Evolutionary conservation across 2,797 vertebrate genomes (phyloP).

Genomic region (Schizopygopsis malacanthus): DNA sequence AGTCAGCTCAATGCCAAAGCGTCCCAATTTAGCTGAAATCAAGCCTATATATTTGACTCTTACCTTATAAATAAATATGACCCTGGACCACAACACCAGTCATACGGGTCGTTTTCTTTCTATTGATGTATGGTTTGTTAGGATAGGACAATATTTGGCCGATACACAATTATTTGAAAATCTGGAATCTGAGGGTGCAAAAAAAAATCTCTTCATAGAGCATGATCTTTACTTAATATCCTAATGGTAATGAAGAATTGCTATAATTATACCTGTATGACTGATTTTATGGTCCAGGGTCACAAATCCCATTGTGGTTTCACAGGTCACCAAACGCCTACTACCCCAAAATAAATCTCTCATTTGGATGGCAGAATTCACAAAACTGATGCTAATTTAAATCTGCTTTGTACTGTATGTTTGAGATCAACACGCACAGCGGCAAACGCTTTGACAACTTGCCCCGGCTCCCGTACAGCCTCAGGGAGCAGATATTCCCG

Average conservation of each 20-base stretch:
- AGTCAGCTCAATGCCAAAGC: not conserved
- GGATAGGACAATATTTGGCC: too few species aligned
- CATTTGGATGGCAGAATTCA: not conserved
- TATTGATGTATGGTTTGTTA: too few species aligned
- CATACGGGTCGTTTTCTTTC: not conserved
- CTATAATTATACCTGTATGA: not conserved
- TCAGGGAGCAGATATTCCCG: conserved; percentile 1
- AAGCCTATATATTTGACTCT: not conserved
- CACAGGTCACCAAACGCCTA: not conserved
- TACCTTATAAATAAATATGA: not conserved
- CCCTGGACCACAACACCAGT: not conserved
- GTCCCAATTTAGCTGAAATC: not conserved
- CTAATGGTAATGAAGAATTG: not conserved
- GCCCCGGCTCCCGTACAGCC: not conserved
- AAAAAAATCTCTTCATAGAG: not conserved
- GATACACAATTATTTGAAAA: not conserved
- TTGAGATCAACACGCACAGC: not conserved
- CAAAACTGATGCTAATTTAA: not conserved
- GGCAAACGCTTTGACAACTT: conserved; percentile 10
- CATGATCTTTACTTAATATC: not conserved
- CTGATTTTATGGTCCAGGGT: not conserved
- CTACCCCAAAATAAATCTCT: not conserved
- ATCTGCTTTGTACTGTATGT: not conserved
- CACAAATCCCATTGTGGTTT: not conserved
- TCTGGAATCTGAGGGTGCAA: not conserved